Evolutionary conservation across 1,140 invertebrate genomes (phyloP), one percentile per base, ranked within the genome.

Genomic region (Paraescarpia echinospica): DNA sequence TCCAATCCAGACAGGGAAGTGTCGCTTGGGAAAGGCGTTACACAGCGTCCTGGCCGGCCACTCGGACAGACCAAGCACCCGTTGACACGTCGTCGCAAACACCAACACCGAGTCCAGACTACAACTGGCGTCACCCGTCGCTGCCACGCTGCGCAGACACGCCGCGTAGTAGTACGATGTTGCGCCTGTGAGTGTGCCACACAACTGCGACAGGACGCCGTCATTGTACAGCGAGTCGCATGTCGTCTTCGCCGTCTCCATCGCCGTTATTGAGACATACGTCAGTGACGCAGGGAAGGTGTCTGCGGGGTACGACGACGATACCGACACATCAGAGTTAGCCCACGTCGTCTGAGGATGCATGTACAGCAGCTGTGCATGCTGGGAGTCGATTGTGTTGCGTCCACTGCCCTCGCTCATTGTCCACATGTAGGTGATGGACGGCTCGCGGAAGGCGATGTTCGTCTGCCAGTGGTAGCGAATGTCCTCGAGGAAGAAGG

Each of bases 1-100:
- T 27, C 91, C 91, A 18, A 91, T 35, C 34, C 33, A 91, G 33
- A 91, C 2, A 33, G 91, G 91, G n/a, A 91, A 91, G 41, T 91
- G 41, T 5, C 33, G 35, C 33, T 91, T 48, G 33, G 41, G 34
- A 34, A 91, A 91, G 34, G 18, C 34, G 48, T 91, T 91, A 33
- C 91, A 91, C 0, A 48, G 41, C 8, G 33, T 22, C 41, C 48
- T 9, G 12, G 91, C 91, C 18, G 91, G 91, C 34, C 41, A 91
- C 14, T 91, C 41, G 34, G 91, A 33, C 33, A 91, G 41, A 9
- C 34, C 33, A 35, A 41, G 33, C 12, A 33, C 12, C 33, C 41
- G 34, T 33, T 91, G 91, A 59, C 91, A 91, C 34, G 48, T 91
- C 22, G 91, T 22, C 35, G 91, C 34, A 18, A 35, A 48, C 8